Evolutionary conservation across 2,113 vertebrate species (phyloP), one percentile per base, ranked within the genome.

Genomic region (Clarias macrocephalus): DNA sequence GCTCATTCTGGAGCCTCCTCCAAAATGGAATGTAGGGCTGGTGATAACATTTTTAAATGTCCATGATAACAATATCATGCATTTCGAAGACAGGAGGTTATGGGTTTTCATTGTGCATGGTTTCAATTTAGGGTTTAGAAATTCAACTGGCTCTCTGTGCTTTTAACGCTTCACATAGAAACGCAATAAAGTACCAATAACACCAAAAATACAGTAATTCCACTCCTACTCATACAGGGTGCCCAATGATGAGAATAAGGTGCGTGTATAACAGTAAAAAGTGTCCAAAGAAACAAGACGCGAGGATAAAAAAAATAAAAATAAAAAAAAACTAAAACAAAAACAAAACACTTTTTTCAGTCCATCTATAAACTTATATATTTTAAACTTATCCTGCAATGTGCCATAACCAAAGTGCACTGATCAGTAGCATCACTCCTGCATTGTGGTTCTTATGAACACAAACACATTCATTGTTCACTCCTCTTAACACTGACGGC

Each of bases 361-460:
- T 82, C 2, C 23, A 82, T 57, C 16, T 81, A 42, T 33, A 48
- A 42, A 16, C 66, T 25, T 19, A 30, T 70, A 33, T 63, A 21
- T 75, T 86, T 80, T 18, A 33, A 48, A 59, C 21, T 3, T 13
- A 19, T 68, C 21, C 19, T 42, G 9, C 9, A 73, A 79, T 84
- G 30, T 13, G 52, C 68, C 83, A 73, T 57, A 28, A 59, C 16
- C 89, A 94, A 95, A 92, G 93, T 94, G 93, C 94, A 90, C 90
- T 91, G 89, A 91, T 93, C 92, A 93, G 92, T 93, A 93, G 91
- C 90, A 85, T 84, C 60, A 85, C 33, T 59, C 23, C 28, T 87
- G 42, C 70, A 33, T 80, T 66, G 21, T 30, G 62, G 54, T 33
- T 66, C 4, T 48, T 28, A 72, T 83, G 10, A 72, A 66, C 72